Base-by-base conservation (phyloP, 2,113 vertebrate species). In the Gymnocephalus cernua region DNA sequence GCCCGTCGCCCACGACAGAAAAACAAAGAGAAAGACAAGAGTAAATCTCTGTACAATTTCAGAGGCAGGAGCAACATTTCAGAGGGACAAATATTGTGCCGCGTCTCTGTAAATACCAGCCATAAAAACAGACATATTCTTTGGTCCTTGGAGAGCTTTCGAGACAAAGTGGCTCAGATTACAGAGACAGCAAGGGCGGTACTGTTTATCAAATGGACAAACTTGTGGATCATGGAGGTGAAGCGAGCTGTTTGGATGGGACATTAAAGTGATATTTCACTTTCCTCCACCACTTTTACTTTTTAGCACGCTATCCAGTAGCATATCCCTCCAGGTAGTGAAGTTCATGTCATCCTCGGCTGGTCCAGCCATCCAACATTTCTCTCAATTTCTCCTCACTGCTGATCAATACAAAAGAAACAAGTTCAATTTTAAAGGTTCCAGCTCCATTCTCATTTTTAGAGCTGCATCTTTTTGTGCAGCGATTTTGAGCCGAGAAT, bases 261-360 rank as follows among this genome's bases (percentile, higher is more conserved):
- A 82, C 84, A 84, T 84, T 86, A 84, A 86, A 88, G 83, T 64
- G 27, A 89, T 88, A 88, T 86, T 87, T 91, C 80, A 86, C 68
- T 77, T 53, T 64, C 29, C 35, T 53, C 21, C 29, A 4, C 25
- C 13, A 10, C 1, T 67, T 80, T 62, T 29, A 15, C 38, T 66
- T 67, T 68, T 61, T 67, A 27, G 44, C n/a, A 13, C 4, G 1
- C 25, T 25, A 9, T 3, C 53, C 63, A n/a, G 61, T 0, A n/a
- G 29, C 48, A 66, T 13, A 69, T 70, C 53, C 58, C 58, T 82
- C 45, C 12, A 66, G 66, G 21, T 71, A 81, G 77, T 74, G 41
- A 51, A 84, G 65, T 32, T 77, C 58, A 15, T n/a, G 27, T 56
- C 71, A 3, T 18, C 45, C 32, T 58, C 4, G 21, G 56, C 76